These are phyloP conservation scores for Diachasma alloeum DNA, from an alignment of 1,140 invertebrate genomes.

Conservation along the genomic window DNA sequence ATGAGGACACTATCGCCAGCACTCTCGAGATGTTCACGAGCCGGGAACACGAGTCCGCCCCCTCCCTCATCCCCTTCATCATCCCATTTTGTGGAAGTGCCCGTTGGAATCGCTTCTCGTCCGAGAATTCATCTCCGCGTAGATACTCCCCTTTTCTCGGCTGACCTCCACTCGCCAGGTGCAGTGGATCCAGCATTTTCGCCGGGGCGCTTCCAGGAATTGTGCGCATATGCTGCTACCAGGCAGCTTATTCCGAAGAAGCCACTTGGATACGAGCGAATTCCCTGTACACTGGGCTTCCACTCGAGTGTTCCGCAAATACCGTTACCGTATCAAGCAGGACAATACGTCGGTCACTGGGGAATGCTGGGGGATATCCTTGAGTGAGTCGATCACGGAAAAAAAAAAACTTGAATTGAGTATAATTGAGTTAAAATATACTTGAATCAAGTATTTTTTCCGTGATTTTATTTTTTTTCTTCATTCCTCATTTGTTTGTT, in stretches of 20 bases:
- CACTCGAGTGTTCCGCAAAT: slow-evolving; percentile 48
- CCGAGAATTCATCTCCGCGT: too few relatives aligned
- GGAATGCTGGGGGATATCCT: not conserved
- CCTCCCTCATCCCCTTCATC: not conserved
- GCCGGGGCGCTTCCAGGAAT: not conserved
- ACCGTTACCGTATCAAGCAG: slow-evolving; percentile 39
- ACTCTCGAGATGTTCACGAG: not conserved
- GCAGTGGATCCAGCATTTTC: not conserved
- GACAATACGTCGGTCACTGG: slow-evolving; percentile 37
- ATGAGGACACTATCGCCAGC: not conserved
- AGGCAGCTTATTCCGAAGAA: not conserved
- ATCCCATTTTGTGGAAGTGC: too few relatives aligned
- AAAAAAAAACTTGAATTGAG: too few relatives aligned
- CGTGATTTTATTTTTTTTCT: too few relatives aligned
- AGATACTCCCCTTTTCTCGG: too few relatives aligned
- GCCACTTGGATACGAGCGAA: slow-evolving; percentile 4
- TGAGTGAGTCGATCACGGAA: too few relatives aligned
- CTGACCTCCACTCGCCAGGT: not conserved
- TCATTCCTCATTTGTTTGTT: too few relatives aligned
- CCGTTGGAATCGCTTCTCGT: too few relatives aligned
- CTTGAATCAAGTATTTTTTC: too few relatives aligned
- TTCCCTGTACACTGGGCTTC: slow-evolving; percentile 31
- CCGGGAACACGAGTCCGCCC: not conserved
- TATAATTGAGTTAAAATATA: too few relatives aligned
- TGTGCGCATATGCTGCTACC: not conserved